phyloP scores from a whole-genome alignment of 2,113 vertebrate species.

The Anguilla rostrata region DNA sequence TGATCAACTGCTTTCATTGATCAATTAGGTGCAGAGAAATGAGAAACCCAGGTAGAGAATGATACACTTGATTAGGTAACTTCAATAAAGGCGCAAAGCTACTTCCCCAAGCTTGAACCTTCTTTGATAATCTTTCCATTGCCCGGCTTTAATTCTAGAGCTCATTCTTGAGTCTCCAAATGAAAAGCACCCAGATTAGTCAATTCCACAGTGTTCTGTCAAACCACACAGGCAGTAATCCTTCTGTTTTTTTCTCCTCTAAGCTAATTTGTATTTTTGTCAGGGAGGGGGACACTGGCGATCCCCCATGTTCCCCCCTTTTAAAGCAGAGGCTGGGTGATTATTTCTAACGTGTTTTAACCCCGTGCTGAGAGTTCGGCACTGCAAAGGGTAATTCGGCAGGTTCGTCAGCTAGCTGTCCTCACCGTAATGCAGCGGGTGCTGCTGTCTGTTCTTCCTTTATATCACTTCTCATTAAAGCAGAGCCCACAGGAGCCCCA shows the following conservation, averaged over 20 bases:
- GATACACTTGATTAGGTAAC: background rate
- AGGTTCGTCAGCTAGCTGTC: background rate
- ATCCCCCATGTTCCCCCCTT: background rate
- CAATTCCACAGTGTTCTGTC: background rate
- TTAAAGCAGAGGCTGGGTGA: background rate
- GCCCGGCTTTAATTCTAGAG: background rate
- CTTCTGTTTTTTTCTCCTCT: background rate
- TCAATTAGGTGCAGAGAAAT: background rate
- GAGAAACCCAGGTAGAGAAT: background rate
- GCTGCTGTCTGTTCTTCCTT: background rate
- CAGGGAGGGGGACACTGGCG: background rate
- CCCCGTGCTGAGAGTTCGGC: background rate
- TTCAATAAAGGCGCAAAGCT: background rate
- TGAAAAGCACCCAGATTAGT: background rate
- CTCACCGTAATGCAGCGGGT: background rate
- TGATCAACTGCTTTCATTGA: background rate
- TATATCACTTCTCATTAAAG: background rate
- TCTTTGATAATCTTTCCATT: background rate
- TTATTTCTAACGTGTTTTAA: background rate
- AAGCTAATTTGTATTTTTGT: background rate
- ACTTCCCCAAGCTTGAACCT: background rate
- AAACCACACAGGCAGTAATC: background rate
- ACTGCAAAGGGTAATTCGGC: background rate
- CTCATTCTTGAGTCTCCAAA: background rate
- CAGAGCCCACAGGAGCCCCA: background rate